Evolutionary conservation across 1,140 invertebrate species (phyloP).

Genomic region (Dolichoris vasculosae): DNA sequence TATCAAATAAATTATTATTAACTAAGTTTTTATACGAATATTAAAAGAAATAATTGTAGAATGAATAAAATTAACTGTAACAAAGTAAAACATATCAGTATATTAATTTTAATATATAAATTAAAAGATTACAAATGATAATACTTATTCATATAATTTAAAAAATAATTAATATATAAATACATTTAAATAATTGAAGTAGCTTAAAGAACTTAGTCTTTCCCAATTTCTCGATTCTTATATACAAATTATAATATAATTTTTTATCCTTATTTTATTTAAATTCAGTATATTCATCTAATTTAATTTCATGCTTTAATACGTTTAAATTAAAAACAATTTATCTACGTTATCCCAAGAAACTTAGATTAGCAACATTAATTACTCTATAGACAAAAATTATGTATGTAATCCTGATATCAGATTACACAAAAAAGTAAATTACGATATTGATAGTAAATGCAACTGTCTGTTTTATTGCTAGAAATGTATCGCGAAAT

Average conservation of each 20-base stretch:
- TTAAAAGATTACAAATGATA: slow-evolving; percentile 63
- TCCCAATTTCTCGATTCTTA: slow-evolving; percentile 54
- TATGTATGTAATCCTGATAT: slow-evolving; percentile 34
- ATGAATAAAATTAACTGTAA: slow-evolving; percentile 29
- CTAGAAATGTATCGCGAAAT: slow-evolving; percentile 41
- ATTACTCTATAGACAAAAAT: slow-evolving; percentile 45
- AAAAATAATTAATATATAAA: slow-evolving; percentile 60
- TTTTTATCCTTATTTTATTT: slow-evolving; percentile 40
- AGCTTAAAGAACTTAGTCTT: slow-evolving; percentile 55
- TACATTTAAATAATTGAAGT: slow-evolving; percentile 57
- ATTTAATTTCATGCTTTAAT: slow-evolving; percentile 34
- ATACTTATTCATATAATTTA: slow-evolving; percentile 54
- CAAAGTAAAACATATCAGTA: slow-evolving; percentile 54
- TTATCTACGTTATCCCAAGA: slow-evolving; percentile 16
- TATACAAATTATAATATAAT: slow-evolving; percentile 55
- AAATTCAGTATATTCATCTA: slow-evolving; percentile 24
- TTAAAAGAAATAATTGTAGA: neutral
- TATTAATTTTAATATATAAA: slow-evolving; percentile 65
- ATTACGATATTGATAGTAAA: slow-evolving; percentile 46
- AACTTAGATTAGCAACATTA: slow-evolving; percentile 26
- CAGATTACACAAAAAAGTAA: slow-evolving; percentile 26
- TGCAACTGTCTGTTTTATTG: slow-evolving; percentile 52
- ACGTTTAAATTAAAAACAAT: slow-evolving; percentile 32
- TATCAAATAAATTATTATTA: neutral
- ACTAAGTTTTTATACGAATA: neutral